Conservation (phyloP, 2,797 vertebrate species). For the Telmatherina bonti region DNA sequence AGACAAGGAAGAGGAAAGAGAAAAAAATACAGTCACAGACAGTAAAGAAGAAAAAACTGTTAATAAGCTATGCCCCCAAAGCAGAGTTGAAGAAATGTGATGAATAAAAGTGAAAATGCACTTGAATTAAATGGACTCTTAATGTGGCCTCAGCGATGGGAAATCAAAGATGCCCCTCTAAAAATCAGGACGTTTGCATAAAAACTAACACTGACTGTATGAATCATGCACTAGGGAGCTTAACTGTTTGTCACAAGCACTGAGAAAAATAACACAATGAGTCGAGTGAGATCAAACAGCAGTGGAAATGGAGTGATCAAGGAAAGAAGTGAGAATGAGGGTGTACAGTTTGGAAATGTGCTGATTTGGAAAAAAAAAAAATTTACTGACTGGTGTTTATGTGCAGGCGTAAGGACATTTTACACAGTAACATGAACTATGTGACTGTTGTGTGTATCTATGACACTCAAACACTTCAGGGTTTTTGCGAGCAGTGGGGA, state of each 20-base stretch:
- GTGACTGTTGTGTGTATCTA: constrained; percentile 9
- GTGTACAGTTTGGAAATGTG: not conserved
- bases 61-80: constrained; percentile 73
- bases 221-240: constrained; percentile 23
- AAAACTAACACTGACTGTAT: constrained; percentile 12
- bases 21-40: constrained; percentile 65
- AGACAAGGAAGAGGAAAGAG: constrained; percentile 34
- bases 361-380: not conserved
- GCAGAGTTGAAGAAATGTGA: constrained; percentile 51
- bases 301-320: constrained; percentile 26
- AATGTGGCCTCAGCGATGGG: not conserved
- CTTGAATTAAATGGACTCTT: constrained; percentile 14
- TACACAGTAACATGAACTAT: not conserved
- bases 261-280: constrained; percentile 26
- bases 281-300: constrained; percentile 31
- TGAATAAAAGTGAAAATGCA: constrained; percentile 38
- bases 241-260: constrained; percentile 17
- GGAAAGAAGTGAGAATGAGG: constrained; percentile 25
- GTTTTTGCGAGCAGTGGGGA: constrained; percentile 4
- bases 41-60: constrained; percentile 67
- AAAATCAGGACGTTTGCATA: constrained; percentile 12
- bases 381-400: not conserved
- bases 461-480: not conserved
- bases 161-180: constrained; percentile 21
- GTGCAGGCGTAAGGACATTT: constrained; percentile 21